Conservation (phyloP, 1,140 invertebrate species). For the Cephus cinctus region DNA sequence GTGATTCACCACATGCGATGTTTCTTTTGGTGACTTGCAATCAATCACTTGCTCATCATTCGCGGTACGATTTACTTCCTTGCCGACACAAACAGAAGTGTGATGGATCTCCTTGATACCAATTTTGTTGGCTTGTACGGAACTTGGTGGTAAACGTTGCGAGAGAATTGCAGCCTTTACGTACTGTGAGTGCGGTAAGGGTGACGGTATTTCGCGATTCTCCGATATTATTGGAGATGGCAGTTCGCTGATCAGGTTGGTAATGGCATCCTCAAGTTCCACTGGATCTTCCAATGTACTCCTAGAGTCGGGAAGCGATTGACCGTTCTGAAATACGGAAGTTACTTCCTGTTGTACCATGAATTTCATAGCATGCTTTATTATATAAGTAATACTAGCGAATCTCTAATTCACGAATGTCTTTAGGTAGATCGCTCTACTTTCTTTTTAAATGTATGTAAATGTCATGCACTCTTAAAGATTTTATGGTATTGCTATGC, state of each 20-base stretch:
- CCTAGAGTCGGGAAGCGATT: too few species aligned
- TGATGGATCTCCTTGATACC: conserved; percentile 35
- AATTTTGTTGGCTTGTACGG: conserved; percentile 37
- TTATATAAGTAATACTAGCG: too few species aligned
- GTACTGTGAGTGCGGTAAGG: conserved; percentile 40
- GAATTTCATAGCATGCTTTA: too few species aligned
- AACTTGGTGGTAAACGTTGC: conserved; percentile 38
- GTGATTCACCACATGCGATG: neutral
- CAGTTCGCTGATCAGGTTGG: conserved; percentile 67
- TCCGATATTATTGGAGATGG: conserved; percentile 48
- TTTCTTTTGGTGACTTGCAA: neutral
- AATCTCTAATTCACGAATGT: too few species aligned
- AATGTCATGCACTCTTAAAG: too few species aligned
- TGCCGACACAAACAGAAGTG: neutral
- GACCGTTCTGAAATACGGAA: too few species aligned
- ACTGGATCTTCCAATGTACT: conserved; percentile 68
- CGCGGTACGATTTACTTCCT: neutral
- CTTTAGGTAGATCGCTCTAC: too few species aligned
- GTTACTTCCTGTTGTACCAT: too few species aligned
- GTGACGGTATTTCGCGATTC: conserved; percentile 26
- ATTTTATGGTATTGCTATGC: too few species aligned
- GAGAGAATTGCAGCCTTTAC: conserved; percentile 43
- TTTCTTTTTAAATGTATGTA: too few species aligned
- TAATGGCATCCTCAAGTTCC: conserved; percentile 65
- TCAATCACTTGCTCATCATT: neutral